Evolutionary conservation across 2,797 vertebrate species (phyloP), one percentile per base, ranked within the genome.

Genomic region (Mormyrops boulengeri): DNA sequence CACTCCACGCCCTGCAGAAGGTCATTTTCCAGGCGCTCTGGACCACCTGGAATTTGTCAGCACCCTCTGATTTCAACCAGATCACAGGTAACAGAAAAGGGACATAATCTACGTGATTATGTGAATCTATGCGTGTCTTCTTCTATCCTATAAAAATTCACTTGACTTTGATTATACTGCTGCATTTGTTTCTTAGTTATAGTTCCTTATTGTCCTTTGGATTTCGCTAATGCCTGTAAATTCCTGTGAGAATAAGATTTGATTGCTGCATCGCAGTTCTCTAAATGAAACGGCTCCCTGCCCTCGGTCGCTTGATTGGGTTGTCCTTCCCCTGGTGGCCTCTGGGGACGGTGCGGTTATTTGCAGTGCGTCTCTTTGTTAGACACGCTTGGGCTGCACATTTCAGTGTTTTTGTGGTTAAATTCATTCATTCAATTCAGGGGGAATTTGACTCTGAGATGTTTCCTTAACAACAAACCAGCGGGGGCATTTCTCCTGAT

Each of bases 1-100:
- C 97, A 0, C 92, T 98, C 88, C 95, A 94, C 4, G n/a, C 97
- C 88, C 95, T 99, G 92, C 94, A 97, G 93, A 94, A 93, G 86
- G 95, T 95, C 84, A 92, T 95, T 30, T 62, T 88, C 44, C 1
- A 12, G 88, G 91, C 86, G 0, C 91, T 8, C n/a, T 88, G 30
- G 84, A 14, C n/a, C 19, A 85, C 66, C 88, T n/a, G 0, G 85
- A 44, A 50, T 26, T 34, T 22, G n/a, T 12, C 44, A 50, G 38
- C 53, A 6, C 34, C 17, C 14, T 38, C 84, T 12, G 47, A 50
- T 85, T 85, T 85, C 38, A 41, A 12, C 53, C 52, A 87, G 30
- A 14, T 60, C 86, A 41, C 86, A 87, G 86, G 86, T 87, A 87
- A 53, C 17, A 87, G 12, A 87, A 38, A 87, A 41, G 14, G 4